Evolutionary conservation across 2,797 vertebrate species (phyloP), one percentile per base, ranked within the genome.

Genomic region (Leptatherina wallacei): DNA sequence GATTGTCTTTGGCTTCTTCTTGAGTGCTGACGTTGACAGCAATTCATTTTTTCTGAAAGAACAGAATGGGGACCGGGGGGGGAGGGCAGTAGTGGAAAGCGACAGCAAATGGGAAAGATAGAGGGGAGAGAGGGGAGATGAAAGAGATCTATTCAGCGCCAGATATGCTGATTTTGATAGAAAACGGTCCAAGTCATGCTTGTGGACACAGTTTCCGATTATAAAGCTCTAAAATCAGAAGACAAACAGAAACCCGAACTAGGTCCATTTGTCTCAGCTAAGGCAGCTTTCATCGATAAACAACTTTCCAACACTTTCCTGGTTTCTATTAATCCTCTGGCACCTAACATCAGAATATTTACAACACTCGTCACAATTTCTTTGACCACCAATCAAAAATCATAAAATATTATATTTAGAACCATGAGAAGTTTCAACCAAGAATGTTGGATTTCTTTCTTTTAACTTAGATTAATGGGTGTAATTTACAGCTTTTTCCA

Each of bases 1-100:
- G 73, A 78, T 80, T 71, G 68, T 80, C n/a, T 73, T 49, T 29
- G 66, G 49, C 67, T 32, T 20, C 24, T 35, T 68, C 42, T 56
- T 47, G 30, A 62, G 33, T 47, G 52, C 71, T 73, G 80, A 74
- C 58, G 35, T 27, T 62, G 40, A 73, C 44, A 63, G 30, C 36
- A 62, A 51, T 63, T 22, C 58, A 47, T 35, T 56, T 80, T 61
- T 60, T 70, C 4, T 35, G 1, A 33, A 65, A 59, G 20, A 47
- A 44, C 0, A 1, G 11, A 9, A 3, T n/a, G 35, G 61, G 2
- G 30, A 40, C 29, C 18, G 27, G 36, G 57, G 33, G 6, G 3
- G 40, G 6, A 57, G 24, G 24, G n/a, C n/a, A n/a, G n/a, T n/a
- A 69, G 13, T 16, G 33, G 40, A 32, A n/a, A 22, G n/a, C 0